Conservation (phyloP, 2,888 invertebrate species). For the Plebejus anna region DNA sequence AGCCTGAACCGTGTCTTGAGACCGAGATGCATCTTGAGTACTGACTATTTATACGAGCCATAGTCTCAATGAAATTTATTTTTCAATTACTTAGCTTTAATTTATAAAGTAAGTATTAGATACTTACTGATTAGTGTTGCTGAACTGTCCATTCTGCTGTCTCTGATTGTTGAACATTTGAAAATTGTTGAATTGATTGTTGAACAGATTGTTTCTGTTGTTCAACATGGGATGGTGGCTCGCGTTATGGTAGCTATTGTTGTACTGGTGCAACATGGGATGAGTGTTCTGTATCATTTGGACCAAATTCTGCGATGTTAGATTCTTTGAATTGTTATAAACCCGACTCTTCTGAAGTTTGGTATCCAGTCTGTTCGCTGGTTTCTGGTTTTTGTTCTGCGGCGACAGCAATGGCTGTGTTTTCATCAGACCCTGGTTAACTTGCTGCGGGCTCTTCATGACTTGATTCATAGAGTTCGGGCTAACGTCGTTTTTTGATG, state of each 20-base stretch:
- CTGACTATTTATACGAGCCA: too few species aligned
- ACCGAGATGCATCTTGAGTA: too few species aligned
- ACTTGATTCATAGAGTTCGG: constrained; percentile 48
- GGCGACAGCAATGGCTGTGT: constrained; percentile 43
- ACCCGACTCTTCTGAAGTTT: constrained; percentile 56
- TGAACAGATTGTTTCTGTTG: constrained; percentile 47
- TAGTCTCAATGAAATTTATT: too few species aligned
- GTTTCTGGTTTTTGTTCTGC: constrained; percentile 43
- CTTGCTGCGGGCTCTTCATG: constrained; percentile 40
- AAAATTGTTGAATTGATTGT: constrained; percentile 51
- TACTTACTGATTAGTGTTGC: constrained; percentile 46
- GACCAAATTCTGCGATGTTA: constrained; percentile 64
- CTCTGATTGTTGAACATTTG: constrained; percentile 53
- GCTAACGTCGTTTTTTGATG: constrained; percentile 50
- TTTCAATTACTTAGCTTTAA: too few species aligned
- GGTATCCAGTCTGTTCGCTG: constrained; percentile 40
- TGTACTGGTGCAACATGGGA: constrained; percentile 62
- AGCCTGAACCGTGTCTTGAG: too few species aligned
- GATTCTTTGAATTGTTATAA: constrained; percentile 55
- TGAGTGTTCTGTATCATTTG: constrained; percentile 74
- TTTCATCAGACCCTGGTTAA: constrained; percentile 14
- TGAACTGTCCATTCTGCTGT: constrained; percentile 52
- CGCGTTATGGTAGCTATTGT: constrained; percentile 66
- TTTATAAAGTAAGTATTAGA: neutral
- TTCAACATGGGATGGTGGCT: constrained; percentile 69